Base-by-base conservation (phyloP, 64 coral and sea anemone genomes). In the Pachyseris speciosa region DNA sequence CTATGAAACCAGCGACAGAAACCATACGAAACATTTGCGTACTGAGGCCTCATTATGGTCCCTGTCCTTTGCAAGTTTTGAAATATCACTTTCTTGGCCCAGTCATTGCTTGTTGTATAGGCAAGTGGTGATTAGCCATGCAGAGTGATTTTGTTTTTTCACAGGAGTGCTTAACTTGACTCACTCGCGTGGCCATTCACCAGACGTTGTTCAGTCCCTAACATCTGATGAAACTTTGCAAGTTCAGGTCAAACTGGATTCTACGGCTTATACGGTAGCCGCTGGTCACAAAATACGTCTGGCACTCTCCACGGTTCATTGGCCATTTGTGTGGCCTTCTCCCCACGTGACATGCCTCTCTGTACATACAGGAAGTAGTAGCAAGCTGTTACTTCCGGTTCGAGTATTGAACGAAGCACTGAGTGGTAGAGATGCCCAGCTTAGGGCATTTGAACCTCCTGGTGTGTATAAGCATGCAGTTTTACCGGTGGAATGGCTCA, bases 271-370 rank as follows among this genome's bases (percentile, higher is more conserved):
- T 24, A 83, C 67, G 28, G 84, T 96, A 26, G 36, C 67, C 19
- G 65, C 75, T 29, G 94, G 70, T 19, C 89, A 96, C 49, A 92
- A 67, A 58, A 58, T 96, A n/a, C 84, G 91, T 17, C 66, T 96
- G 32, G 90, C 94, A 2, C 67, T 96, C 64, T 93, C 94, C 25
- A 86, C 91, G 37, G 92, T 91, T 5, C 88, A 83, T 15, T 96
- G 89, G 90, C 94, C 94, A 4, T 42, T 71, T 20, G 77, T 93
- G 16, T 96, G 94, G 94, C 94, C 94, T 22, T 92, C 94, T 49
- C 94, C 94, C 1, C 55, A 48, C 8, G 48, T 60, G 20, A 69
- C 94, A 22, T 69, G 38, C 45, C 72, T 96, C 13, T 52, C 68
- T 5, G 15, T 96, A 57, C 84, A 88, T 42, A 85, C 73, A 12